phyloP scores from a whole-genome alignment of 2,888 invertebrate species.

The Tetramorium bicarinatum region DNA sequence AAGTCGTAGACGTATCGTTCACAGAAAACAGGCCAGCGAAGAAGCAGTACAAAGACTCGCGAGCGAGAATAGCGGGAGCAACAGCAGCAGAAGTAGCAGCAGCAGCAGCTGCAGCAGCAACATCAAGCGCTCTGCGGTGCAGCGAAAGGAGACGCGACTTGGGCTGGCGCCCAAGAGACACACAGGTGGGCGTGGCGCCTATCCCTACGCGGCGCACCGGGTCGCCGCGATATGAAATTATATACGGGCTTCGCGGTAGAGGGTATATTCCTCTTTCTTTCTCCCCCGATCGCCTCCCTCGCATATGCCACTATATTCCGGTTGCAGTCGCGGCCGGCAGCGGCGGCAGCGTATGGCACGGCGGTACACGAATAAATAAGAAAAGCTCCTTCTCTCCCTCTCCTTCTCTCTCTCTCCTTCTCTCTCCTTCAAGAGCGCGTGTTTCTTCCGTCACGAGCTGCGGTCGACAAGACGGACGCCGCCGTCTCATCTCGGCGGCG shows the following conservation, averaged over 20 bases:
- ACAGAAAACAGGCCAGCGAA: constrained; percentile 16
- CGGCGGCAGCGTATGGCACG: constrained; percentile 68
- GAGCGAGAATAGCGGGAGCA: constrained; percentile 42
- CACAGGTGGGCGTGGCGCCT: constrained; percentile 84
- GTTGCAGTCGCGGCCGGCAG: constrained; percentile 68
- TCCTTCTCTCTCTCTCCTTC: constrained; percentile 30
- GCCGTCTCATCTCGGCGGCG: constrained; percentile 86
- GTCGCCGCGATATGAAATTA: constrained; percentile 78
- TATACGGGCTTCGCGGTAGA: constrained; percentile 68
- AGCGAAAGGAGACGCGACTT: constrained; percentile 72
- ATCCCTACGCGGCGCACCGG: constrained; percentile 79
- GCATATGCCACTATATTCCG: constrained; percentile 69
- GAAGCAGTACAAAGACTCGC: constrained; percentile 52
- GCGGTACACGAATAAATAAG: constrained; percentile 78
- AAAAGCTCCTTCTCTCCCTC: constrained; percentile 69
- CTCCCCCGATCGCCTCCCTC: constrained; percentile 47
- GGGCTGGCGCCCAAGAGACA: constrained; percentile 79
- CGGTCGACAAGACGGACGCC: constrained; percentile 84
- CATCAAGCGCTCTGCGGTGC: constrained; percentile 62
- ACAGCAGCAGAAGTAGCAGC: constrained; percentile 43
- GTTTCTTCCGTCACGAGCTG: constrained; percentile 84
- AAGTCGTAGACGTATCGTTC: not conserved
- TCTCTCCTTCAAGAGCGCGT: constrained; percentile 62
- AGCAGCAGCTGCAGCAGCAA: constrained; percentile 46
- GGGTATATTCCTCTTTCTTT: constrained; percentile 70